Evolutionary conservation across 1,140 invertebrate species (phyloP).

Genomic region (Aphelinus certus): DNA sequence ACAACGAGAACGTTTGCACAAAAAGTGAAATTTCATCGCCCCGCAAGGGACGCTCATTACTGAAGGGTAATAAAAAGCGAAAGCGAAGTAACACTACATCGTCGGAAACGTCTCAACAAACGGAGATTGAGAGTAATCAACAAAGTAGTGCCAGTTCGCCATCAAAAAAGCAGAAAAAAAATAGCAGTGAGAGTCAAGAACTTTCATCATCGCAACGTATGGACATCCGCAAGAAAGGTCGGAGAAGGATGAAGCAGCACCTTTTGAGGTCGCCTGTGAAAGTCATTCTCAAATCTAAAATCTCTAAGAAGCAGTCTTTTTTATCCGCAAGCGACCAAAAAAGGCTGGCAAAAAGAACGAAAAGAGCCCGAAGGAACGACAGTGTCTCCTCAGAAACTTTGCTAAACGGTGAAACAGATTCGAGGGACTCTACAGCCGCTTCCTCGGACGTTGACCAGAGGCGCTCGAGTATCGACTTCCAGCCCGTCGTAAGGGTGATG

Average conservation of each 20-base stretch:
- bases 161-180: constrained; percentile 12
- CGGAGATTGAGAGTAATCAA: constrained; percentile 12
- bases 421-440: constrained; percentile 44
- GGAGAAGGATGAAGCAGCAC: constrained; percentile 31
- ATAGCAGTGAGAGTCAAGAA: neutral
- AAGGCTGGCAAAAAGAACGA: constrained; percentile 1
- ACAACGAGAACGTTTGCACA: constrained; percentile 27
- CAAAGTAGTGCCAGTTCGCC: neutral
- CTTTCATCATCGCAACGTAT: neutral
- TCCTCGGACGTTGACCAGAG: constrained; percentile 56
- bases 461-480: constrained; percentile 62
- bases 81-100: constrained; percentile 21
- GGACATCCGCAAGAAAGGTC: neutral
- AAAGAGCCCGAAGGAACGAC: constrained; percentile 38
- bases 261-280: neutral
- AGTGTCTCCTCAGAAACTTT: constrained; percentile 40
- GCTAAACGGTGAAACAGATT: constrained; percentile 44
- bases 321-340: constrained; percentile 27
- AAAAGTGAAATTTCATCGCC: constrained; percentile 23
- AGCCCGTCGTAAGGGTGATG: constrained; percentile 63
- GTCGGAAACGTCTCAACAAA: constrained; percentile 4
- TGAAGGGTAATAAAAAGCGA: constrained; percentile 15
- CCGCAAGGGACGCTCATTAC: constrained; percentile 31
- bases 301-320: neutral
- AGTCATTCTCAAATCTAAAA: neutral